Evolutionary conservation across 1,140 invertebrate species (phyloP).

Genomic region (Psilanteris sp.): DNA sequence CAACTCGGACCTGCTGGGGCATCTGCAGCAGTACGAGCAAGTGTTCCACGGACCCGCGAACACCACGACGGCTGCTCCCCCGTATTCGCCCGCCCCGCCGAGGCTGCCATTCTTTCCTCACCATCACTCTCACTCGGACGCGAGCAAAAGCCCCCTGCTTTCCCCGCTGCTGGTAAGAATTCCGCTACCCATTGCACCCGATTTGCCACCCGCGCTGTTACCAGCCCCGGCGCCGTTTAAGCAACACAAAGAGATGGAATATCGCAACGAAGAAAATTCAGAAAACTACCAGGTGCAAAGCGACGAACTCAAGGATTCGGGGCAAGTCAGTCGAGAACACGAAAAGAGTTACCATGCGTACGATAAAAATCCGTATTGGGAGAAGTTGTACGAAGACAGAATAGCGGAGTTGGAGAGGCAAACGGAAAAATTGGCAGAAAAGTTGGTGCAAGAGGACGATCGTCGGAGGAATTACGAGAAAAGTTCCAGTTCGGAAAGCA

Average conservation of each 20-base stretch:
- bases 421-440: slow-evolving; percentile 56
- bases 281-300: slow-evolving; percentile 64
- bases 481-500: slow-evolving; percentile 19
- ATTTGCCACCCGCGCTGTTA: slow-evolving; percentile 56
- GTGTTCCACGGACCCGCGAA: slow-evolving; percentile 69
- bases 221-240: slow-evolving; percentile 30
- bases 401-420: slow-evolving; percentile 59
- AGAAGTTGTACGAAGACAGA: slow-evolving; percentile 59
- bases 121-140: slow-evolving; percentile 4
- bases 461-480: slow-evolving; percentile 27
- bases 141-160: slow-evolving; percentile 39
- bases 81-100: slow-evolving; percentile 22
- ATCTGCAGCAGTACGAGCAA: slow-evolving; percentile 73
- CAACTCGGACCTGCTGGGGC: slow-evolving; percentile 68
- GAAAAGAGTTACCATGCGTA: slow-evolving; percentile 17
- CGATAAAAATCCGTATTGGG: slow-evolving; percentile 63
- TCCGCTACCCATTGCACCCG: slow-evolving; percentile 64
- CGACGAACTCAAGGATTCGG: slow-evolving; percentile 58
- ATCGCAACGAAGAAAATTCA: slow-evolving; percentile 57
- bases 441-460: slow-evolving; percentile 54
- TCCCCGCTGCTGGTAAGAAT: slow-evolving; percentile 63
- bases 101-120: slow-evolving; percentile 42
- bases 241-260: slow-evolving; percentile 31
- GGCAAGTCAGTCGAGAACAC: slow-evolving; percentile 54
- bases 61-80: slow-evolving; percentile 15